These are phyloP conservation scores for Neomicropteryx cornuta DNA, from an alignment of 1,140 invertebrate species.

Conservation along the genomic window DNA sequence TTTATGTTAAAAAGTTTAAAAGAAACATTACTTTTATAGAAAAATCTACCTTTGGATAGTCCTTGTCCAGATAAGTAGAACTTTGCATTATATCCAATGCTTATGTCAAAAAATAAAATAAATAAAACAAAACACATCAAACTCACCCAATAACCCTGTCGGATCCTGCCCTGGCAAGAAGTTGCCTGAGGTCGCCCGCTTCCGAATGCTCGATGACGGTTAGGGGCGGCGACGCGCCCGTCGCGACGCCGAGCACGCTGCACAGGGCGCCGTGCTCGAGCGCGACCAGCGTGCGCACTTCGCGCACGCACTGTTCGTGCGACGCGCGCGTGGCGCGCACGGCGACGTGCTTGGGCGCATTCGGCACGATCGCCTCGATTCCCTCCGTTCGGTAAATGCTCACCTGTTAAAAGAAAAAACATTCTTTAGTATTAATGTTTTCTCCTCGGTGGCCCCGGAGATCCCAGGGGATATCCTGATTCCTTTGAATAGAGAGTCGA, in stretches of 20 bases:
- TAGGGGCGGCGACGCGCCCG: slow-evolving; percentile 50
- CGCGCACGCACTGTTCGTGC: slow-evolving; percentile 39
- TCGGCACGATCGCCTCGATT: slow-evolving; percentile 33
- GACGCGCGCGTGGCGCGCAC: slow-evolving; percentile 30
- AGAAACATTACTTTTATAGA: too few relatives aligned
- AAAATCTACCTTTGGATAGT: too few relatives aligned
- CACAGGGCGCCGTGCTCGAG: slow-evolving; percentile 66
- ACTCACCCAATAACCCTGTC: too few relatives aligned
- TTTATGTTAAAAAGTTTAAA: too few relatives aligned
- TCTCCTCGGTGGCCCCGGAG: not conserved
- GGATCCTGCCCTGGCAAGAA: too few relatives aligned
- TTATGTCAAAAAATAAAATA: too few relatives aligned
- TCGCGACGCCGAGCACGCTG: slow-evolving; percentile 57
- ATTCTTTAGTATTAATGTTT: slow-evolving; percentile 4
- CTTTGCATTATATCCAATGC: too few relatives aligned
- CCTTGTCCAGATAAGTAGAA: too few relatives aligned
- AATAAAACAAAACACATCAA: too few relatives aligned
- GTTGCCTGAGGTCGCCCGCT: slow-evolving; percentile 69
- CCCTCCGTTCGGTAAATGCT: slow-evolving; percentile 43
- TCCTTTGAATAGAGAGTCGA: too few relatives aligned
- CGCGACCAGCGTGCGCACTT: slow-evolving; percentile 61
- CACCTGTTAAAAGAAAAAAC: slow-evolving; percentile 27
- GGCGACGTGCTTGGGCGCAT: slow-evolving; percentile 36
- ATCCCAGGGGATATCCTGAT: too few relatives aligned
- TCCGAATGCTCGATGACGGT: slow-evolving; percentile 70